Evolutionary conservation across 2,888 invertebrate genomes (phyloP), one percentile per base, ranked within the genome.

Genomic region (Phyto melanocephala): DNA sequence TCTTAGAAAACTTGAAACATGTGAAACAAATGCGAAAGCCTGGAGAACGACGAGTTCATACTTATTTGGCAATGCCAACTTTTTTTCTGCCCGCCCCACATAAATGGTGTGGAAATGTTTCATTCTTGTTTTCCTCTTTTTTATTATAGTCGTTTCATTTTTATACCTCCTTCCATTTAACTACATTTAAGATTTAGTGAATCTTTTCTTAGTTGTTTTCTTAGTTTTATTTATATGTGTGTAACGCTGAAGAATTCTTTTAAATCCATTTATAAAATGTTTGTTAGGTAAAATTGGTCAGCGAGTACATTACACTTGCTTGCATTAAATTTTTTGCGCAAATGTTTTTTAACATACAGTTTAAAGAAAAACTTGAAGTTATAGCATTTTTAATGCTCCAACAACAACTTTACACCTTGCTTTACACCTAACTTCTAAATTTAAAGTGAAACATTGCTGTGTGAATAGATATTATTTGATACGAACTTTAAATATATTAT

Each of bases 51-150:
- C 20, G n/a, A 42, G 52, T 65, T 65, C 47, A 37, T 70, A 22
- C 11, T 8, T 67, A 80, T 80, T 80, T 80, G 79, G 79, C 79
- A 68, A 72, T 54, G 52, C 5, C 74, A 67, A 74, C 45, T 60
- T 79, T 72, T 71, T 56, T 62, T 20, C 42, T 35, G 37, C 35
- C 11, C 17, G 42, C 3, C 13, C 54, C 35, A 67, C 79, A 79
- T 68, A 80, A 74, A 80, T 74, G 72, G 72, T 37, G 60, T 67
- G 72, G 72, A 74, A 62, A 67, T 60, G 24, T 79, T 60, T 78
- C 5, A 20, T 63, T 76, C 13, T 3, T 50, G 28, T 3, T 54
- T 17, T n/a, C 1, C 35, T 8, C 11, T n/a, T 56, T 35, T 40
- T 52, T n/a, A 13, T 47, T 13, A 28, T 22, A 28, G 24, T 54